These are phyloP conservation scores for Gambusia yucatana DNA, from an alignment of 2,797 vertebrate genomes.

Conservation along the genomic window DNA sequence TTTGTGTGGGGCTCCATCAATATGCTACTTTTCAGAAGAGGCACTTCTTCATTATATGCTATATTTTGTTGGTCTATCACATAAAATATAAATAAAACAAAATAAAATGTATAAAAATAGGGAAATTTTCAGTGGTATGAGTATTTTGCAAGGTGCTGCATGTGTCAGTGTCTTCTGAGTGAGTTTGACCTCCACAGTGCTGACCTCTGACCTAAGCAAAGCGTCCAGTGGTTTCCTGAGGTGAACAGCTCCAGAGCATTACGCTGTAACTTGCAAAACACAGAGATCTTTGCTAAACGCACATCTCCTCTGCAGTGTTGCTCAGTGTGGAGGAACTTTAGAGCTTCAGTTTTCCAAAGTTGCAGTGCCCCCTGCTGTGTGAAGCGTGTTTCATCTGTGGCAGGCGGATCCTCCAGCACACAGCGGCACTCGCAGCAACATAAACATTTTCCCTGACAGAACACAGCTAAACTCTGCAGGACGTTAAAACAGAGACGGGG, in stretches of 20 bases:
- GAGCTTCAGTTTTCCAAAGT: constrained; percentile 52
- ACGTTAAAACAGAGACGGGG: constrained; percentile 27
- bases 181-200: not conserved
- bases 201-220: constrained; percentile 15
- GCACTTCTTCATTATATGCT: not conserved
- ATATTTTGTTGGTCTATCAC: not conserved
- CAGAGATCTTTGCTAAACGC: constrained; percentile 21
- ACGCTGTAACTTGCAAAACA: constrained; percentile 1
- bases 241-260: constrained; percentile 26
- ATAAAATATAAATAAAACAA: not conserved
- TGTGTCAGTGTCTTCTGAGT: constrained; percentile 15
- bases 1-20: not conserved
- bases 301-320: constrained; percentile 13
- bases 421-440: constrained; percentile 23
- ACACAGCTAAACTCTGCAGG: constrained; percentile 16
- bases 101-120: not conserved
- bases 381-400: constrained; percentile 29
- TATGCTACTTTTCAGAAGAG: not conserved
- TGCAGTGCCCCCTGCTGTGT: constrained; percentile 72
- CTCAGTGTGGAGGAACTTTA: not conserved
- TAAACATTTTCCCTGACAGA: constrained; percentile 13
- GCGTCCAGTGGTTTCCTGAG: constrained; percentile 51
- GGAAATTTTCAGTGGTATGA: not conserved
- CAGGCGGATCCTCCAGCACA: constrained; percentile 16
- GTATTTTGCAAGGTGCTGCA: not conserved